Base-by-base conservation (phyloP, 2,888 invertebrate genomes). In the Stenotaenia linearis region DNA sequence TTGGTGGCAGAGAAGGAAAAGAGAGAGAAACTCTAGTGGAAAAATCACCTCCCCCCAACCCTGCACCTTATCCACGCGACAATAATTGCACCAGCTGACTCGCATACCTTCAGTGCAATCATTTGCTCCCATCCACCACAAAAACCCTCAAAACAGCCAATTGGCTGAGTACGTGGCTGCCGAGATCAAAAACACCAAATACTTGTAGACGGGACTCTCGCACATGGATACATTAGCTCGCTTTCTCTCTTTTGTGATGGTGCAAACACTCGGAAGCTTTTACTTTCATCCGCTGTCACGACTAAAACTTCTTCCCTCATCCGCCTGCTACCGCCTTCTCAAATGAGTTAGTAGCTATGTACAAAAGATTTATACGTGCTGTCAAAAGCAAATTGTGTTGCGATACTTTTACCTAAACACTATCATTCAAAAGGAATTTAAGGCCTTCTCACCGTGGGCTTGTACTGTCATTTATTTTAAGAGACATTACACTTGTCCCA, bases 41-140 rank as follows among this genome's bases (percentile, higher is more conserved):
- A 30, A 30, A 74, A 74, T 30, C 28, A 30, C 74, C 28, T 30
- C 15, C 74, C 25, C 74, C 30, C 74, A 30, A 28, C 28, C 30
- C 74, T 28, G 28, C 23, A 12, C 28, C 74, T 30, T 30, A 30
- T 28, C 74, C 74, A 30, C 30, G 74, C 30, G 74, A 74, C 74
- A 74, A 74, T 74, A 30, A 74, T 74, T 74, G 28, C 74, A 28
- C 74, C 74, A 74, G 74, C 74, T 30, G 74, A 28, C 74, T 74
- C 74, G 28, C 74, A 74, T 74, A 45, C 45, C 45, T 45, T 18
- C 45, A 45, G 45, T 45, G 45, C 45, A 45, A 45, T 45, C 45
- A 45, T 45, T 45, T 45, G 45, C 45, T 45, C 45, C 45, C 45
- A 45, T 45, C 45, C 45, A 45, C 45, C 45, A 45, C 45, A 45